Base-by-base conservation (phyloP, 1,140 invertebrate species). In the Heliconius melpomene region DNA sequence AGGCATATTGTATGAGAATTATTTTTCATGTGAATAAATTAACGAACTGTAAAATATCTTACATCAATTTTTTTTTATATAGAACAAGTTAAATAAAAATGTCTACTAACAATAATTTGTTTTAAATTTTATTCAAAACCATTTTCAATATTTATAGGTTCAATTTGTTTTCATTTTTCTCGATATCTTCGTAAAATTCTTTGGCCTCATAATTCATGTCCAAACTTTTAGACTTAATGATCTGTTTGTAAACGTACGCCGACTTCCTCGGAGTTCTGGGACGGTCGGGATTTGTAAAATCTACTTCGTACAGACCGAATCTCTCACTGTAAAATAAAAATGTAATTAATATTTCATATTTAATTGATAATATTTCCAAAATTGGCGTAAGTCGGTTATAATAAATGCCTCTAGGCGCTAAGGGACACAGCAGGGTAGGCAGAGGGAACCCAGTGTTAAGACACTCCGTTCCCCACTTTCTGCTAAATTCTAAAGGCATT, bases 261-360 rank as follows among this genome's bases (percentile, higher is more conserved):
- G 97, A 98, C 52, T 95, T 95, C 87, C 97, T 97, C 0, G 96
- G 95, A 2, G 95, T 96, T 78, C 97, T 95, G 0, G 94, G 95
- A 79, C 96, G 94, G 1, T 96, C 88, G 0, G 96, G 95, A 79
- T 96, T 94, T 3, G 88, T 94, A 82, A 97, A 98, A 86, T 98
- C 96, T 2, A 98, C 97, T 74, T 96, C 95, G 83, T 96, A 96
- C 0, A 98, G 84, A 1, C 97, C 97, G 89, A 97, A 98, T 81
- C 95, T 96, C 87, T 96, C 95, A 2, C 96, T 96, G 90, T 57
- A 81, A 95, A 95, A 87, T 84, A 77, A 88, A 86, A 75, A 2
- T 32, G 0, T 23, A 26, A 29, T 1, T 26, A 29, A 29, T 5
- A 26, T 29, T 29, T 38, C 8, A 38, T 38, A 7, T 38, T 8